These are phyloP conservation scores for Drosophila lini DNA, from an alignment of 1,140 invertebrate species.

Conservation along the genomic window DNA sequence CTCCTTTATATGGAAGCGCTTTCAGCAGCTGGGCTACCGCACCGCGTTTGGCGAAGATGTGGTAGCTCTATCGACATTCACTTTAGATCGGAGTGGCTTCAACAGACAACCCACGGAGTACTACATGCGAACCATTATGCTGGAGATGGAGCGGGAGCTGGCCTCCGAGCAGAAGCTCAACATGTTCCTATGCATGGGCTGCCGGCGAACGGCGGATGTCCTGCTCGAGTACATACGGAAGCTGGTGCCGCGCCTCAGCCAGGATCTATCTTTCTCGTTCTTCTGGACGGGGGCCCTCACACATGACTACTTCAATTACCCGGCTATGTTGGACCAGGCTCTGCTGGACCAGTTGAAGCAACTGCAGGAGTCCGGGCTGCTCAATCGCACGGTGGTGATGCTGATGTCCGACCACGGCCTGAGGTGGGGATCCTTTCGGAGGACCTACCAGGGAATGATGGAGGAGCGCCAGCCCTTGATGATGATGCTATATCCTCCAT, in stretches of 20 bases:
- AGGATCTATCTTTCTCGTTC: conserved; percentile 32
- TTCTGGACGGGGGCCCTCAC: conserved; percentile 73
- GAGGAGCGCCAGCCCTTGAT: conserved; percentile 96
- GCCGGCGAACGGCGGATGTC: conserved; percentile 82
- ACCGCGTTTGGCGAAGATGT: conserved; percentile 92
- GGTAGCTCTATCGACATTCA: conserved; percentile 90
- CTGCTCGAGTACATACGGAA: conserved; percentile 87
- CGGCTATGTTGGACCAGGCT: conserved; percentile 27
- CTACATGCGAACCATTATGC: conserved; percentile 31
- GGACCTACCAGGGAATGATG: conserved; percentile 91
- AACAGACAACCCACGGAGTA: conserved; percentile 62
- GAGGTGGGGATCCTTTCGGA: conserved; percentile 89
- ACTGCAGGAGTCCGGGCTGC: conserved; percentile 35
- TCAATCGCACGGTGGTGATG: conserved; percentile 89
- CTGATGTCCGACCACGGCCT: conserved; percentile 97
- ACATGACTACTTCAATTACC: conserved; percentile 55
- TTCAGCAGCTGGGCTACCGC: conserved; percentile 88
- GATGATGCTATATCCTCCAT: conserved; percentile 90
- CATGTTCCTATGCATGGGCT: conserved; percentile 85
- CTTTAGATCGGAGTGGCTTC: conserved; percentile 91
- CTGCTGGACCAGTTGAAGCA: conserved; percentile 15
- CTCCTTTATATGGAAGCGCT: conserved; percentile 93
- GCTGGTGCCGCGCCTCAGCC: conserved; percentile 86
- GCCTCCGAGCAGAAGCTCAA: conserved; percentile 84
- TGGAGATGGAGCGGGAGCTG: conserved; percentile 42